A percentile compares a stretch with the other conserved stretches of the same genome.
phyloP scores from a whole-genome alignment of 2,888 invertebrate genomes.

The Diarsia brunnea region DNA sequence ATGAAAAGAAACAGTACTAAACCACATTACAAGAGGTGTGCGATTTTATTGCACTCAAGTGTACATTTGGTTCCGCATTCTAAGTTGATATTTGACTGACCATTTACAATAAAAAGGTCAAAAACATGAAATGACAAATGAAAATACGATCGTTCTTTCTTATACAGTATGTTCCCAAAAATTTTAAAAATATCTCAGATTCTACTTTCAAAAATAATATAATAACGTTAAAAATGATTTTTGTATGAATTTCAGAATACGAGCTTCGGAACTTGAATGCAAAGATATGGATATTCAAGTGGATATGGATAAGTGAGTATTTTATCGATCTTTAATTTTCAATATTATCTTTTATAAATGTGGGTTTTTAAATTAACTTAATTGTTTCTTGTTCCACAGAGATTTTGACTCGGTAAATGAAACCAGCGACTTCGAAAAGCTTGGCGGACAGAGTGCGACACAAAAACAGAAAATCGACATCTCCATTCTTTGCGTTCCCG shows the following conservation, averaged over 20 bases:
- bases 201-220: not conserved
- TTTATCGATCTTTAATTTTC: not conserved
- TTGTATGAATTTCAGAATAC: slow-evolving; percentile 72
- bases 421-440: slow-evolving; percentile 95
- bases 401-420: slow-evolving; percentile 96
- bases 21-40: too few species aligned
- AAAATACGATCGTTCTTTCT: not conserved
- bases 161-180: not conserved
- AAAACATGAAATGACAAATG: not conserved
- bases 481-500: slow-evolving; percentile 85
- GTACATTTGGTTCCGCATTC: not conserved
- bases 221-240: not conserved
- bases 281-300: slow-evolving; percentile 85
- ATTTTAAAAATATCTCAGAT: not conserved
- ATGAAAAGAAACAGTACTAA: too few species aligned
- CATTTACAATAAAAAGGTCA: not conserved
- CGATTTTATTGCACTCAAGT: too few species aligned
- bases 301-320: slow-evolving; percentile 86
- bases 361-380: not conserved
- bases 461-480: slow-evolving; percentile 80
- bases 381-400: slow-evolving; percentile 80
- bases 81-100: not conserved
- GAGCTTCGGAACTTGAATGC: slow-evolving; percentile 78
- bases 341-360: not conserved
- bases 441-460: slow-evolving; percentile 91